phyloP scores from a whole-genome alignment of 2,797 vertebrate species.

The Cuculus canorus region DNA sequence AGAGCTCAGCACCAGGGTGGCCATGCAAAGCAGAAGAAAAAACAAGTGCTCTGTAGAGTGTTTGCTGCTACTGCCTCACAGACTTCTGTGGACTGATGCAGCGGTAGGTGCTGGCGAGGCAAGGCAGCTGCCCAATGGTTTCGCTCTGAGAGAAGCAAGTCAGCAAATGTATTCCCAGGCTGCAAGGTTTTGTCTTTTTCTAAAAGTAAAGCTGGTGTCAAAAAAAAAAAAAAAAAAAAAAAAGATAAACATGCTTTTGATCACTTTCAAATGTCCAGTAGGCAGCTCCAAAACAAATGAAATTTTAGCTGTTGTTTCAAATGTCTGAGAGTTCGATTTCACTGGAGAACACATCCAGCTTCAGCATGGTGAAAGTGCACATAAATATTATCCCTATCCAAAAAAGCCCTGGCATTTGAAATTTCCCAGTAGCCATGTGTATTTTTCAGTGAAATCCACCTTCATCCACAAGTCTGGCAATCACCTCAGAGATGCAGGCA shows the following conservation, averaged over 20 bases:
- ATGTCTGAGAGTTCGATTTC: neutral
- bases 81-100: fast-evolving
- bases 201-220: neutral
- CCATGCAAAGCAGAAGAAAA: fast-evolving
- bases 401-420: neutral
- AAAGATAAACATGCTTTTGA: neutral
- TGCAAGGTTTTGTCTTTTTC: neutral
- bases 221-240: neutral
- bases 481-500: neutral
- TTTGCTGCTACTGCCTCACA: neutral
- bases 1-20: neutral
- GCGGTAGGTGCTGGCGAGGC: fast-evolving
- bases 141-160: neutral
- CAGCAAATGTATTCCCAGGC: fast-evolving
- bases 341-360: neutral
- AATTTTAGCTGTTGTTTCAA: neutral
- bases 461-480: neutral
- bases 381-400: neutral
- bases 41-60: fast-evolving
- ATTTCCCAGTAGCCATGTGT: neutral
- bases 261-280: neutral
- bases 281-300: neutral
- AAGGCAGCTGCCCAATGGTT: neutral
- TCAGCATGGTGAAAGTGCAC: neutral
- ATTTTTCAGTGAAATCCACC: neutral